Evolutionary conservation across 2,797 vertebrate genomes (phyloP).

Genomic region (Fundulus diaphanus): DNA sequence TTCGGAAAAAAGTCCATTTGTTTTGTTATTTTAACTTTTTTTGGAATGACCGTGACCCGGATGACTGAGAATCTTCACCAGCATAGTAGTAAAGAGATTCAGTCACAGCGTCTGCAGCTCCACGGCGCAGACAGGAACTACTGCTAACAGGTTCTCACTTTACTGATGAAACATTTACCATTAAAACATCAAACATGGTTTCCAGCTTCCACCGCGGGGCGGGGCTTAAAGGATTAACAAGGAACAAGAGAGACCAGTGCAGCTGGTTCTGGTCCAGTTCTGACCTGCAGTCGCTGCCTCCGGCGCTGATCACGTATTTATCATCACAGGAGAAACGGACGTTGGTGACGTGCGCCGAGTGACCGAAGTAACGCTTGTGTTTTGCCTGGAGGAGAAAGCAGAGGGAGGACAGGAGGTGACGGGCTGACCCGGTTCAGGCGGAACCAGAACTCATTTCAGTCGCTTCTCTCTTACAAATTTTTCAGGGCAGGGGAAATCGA

Average conservation of each 20-base stretch:
- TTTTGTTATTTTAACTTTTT: too few species aligned
- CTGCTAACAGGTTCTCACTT: too few species aligned
- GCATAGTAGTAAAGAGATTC: too few species aligned
- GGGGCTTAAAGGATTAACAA: too few species aligned
- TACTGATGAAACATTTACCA: too few species aligned
- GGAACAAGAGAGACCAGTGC: background rate
- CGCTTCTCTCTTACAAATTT: constrained; percentile 89
- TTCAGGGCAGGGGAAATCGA: constrained; percentile 93
- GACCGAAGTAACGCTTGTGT: constrained; percentile 95
- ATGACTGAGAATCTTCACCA: too few species aligned
- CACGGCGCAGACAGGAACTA: too few species aligned
- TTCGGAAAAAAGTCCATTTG: too few species aligned
- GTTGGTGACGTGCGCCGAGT: constrained; percentile 94
- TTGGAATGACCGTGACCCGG: too few species aligned
- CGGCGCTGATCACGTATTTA: constrained; percentile 91
- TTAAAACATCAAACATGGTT: too few species aligned
- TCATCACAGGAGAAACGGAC: constrained; percentile 94
- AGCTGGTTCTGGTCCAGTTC: background rate
- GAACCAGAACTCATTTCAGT: background rate
- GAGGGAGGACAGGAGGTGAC: background rate
- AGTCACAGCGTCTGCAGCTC: too few species aligned
- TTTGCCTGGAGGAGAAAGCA: constrained; percentile 83
- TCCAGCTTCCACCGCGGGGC: too few species aligned
- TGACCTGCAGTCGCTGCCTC: constrained; percentile 97
- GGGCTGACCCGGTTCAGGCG: background rate